Evolutionary conservation across 1,140 invertebrate species (phyloP), one percentile per base, ranked within the genome.

Genomic region (Eufriesea mexicana): DNA sequence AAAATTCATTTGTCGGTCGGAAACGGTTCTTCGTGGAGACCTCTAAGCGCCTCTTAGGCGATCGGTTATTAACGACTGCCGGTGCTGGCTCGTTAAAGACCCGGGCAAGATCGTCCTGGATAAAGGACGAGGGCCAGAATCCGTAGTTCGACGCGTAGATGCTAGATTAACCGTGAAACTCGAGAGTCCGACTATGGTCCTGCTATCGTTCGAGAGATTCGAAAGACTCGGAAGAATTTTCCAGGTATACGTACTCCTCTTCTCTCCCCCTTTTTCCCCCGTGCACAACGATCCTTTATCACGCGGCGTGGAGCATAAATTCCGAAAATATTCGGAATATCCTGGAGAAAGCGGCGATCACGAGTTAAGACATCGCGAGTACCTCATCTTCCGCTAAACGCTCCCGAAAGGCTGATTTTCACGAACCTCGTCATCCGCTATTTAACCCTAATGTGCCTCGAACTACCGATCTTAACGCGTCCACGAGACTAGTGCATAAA

Each of bases 61-160:
- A 73, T 74, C 54, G 64, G 73, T 85, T 88, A 88, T 87, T 87
- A 87, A 88, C 78, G 74, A 84, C 70, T 62, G 42, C 35, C 62
- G 54, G 42, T 23, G 76, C n/a, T 49, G 25, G 14, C 47, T 83
- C 64, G 77, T 84, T 73, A 73, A 61, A 55, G 18, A 54, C n/a
- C n/a, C 18, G 8, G 28, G 25, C 18, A 54, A 78, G 81, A 83
- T 83, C 74, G 64, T 78, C 54, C 35, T 64, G 49, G 81, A 83
- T 83, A 83, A 35, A 57, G 54, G 16, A 67, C 25, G 4, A 45
- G 49, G 23, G 9, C n/a, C 16, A 49, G 79, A 12, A 45, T 66
- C 61, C 28, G 20, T 25, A 18, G 51, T 67, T 67, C 66, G 73
- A 74, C 18, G 67, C 61, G 51, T 76, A 76, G 73, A 82, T 82